Evolutionary conservation across 1,140 invertebrate genomes (phyloP).

Genomic region (Calosoma granatense): DNA sequence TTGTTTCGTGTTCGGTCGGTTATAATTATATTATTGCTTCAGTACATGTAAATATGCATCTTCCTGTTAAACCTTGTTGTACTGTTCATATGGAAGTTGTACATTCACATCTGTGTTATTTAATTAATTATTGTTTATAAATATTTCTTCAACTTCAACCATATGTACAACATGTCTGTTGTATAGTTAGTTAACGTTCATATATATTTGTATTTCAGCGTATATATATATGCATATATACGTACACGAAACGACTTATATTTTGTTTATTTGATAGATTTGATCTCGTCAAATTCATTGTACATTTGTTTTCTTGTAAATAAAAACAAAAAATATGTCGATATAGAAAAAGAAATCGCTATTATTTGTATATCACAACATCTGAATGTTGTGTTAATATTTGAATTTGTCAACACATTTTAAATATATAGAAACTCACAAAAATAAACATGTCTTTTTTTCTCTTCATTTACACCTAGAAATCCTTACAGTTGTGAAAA

Average conservation of each 20-base stretch:
- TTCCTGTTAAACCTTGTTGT: too few relatives aligned
- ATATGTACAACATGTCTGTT: neutral
- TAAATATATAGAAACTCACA: neutral
- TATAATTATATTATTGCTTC: too few relatives aligned
- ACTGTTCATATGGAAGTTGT: too few relatives aligned
- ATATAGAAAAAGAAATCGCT: neutral
- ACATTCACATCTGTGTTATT: neutral
- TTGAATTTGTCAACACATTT: neutral
- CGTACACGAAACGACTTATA: neutral
- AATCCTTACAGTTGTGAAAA: too few relatives aligned
- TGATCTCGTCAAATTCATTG: constrained; percentile 4
- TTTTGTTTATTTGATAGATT: neutral
- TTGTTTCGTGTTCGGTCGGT: neutral
- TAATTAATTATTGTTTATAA: neutral
- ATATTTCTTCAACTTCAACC: neutral
- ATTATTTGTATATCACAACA: neutral
- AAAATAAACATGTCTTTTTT: neutral
- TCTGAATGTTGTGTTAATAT: neutral
- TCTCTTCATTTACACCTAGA: neutral
- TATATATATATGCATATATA: too few relatives aligned
- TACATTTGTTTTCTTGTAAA: constrained; percentile 6
- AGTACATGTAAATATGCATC: too few relatives aligned
- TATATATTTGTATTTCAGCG: neutral
- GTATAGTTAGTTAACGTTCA: neutral
- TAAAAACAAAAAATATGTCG: neutral